Evolutionary conservation across 2,113 vertebrate species (phyloP), one percentile per base, ranked within the genome.

Genomic region (Megatriorchis doriae): DNA sequence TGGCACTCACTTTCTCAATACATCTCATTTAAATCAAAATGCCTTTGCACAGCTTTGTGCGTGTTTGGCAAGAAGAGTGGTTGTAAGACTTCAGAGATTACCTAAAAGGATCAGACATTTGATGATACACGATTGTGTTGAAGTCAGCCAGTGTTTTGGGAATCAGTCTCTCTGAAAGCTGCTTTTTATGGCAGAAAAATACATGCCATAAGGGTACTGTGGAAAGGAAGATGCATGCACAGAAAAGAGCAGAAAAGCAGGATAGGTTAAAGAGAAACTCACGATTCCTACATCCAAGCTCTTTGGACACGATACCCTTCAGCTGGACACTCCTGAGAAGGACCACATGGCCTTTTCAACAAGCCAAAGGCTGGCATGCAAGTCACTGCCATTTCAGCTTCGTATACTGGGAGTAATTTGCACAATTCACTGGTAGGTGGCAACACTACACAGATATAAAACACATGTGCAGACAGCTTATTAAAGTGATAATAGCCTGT

Each of bases 381-480:
- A 58, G 26, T 42, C 20, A 50, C 2, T 7, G 19, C 58, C 40
- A 12, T 10, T 66, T 34, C 38, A 61, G 47, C 47, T 87, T 47
- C 6, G 2, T 31, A 47, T 0, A 23, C 86, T 7, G 70, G 11
- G 42, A 85, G 84, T 31, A 42, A 85, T 96, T 91, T 52, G 45
- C 77, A 52, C 38, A 52, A 5, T 15, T 75, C 86, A 52, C 81
- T 75, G 96, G 14, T 84, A 96, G 95, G 61, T 86, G 96, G 92
- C 96, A 92, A 93, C 86, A 90, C n/a, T 11, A 16, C 1, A 21
- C 81, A 68, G 81, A 42, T 61, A 38, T 32, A 40, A 84, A 63
- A 15, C 27, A 45, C 25, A 20, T 9, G 38, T 1, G 31, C 42
- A 22, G 58, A 22, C 16, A 40, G 21, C 18, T 29, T 15, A 19